Evolutionary conservation across 2,888 invertebrate species (phyloP).

Genomic region (Erebia epiphron): DNA sequence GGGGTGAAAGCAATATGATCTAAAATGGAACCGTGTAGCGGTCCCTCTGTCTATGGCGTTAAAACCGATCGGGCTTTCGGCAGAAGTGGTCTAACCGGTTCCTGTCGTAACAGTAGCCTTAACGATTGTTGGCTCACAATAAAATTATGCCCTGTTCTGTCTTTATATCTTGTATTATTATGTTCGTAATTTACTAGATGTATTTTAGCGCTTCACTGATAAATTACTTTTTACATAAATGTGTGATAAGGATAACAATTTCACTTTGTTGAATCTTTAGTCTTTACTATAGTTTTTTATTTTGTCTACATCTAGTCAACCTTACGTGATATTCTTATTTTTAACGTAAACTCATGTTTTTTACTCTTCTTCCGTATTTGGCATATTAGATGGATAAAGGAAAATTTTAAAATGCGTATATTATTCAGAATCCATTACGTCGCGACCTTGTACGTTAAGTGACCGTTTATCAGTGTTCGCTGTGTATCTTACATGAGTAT

Average conservation of each 20-base stretch:
- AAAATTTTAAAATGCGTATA: constrained; percentile 9
- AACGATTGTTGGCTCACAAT: constrained; percentile 71
- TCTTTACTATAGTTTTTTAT: too few relatives aligned
- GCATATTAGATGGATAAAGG: background rate
- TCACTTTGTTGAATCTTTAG: background rate
- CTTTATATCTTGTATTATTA: constrained; percentile 44
- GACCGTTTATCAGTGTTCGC: background rate
- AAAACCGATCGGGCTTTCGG: constrained; percentile 61
- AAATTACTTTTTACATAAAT: background rate
- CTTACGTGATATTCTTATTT: background rate
- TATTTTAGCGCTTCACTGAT: constrained; percentile 1
- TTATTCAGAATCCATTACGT: constrained; percentile 9
- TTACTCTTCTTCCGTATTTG: background rate
- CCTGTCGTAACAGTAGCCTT: constrained; percentile 73
- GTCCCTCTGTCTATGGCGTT: constrained; percentile 51
- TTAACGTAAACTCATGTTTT: background rate
- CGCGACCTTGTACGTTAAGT: constrained; percentile 15
- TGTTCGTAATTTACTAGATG: constrained; percentile 5
- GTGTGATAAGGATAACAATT: background rate
- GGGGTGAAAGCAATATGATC: constrained; percentile 53
- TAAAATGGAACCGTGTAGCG: constrained; percentile 39
- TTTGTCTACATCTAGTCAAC: too few relatives aligned
- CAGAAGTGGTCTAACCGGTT: constrained; percentile 71
- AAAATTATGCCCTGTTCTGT: constrained; percentile 66
- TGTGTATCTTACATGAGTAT: constrained; percentile 7